Percentiles rank a stretch among this genome's conserved stretches.
Conservation (phyloP, 2,797 vertebrate genomes). For the Mus minutoides region DNA sequence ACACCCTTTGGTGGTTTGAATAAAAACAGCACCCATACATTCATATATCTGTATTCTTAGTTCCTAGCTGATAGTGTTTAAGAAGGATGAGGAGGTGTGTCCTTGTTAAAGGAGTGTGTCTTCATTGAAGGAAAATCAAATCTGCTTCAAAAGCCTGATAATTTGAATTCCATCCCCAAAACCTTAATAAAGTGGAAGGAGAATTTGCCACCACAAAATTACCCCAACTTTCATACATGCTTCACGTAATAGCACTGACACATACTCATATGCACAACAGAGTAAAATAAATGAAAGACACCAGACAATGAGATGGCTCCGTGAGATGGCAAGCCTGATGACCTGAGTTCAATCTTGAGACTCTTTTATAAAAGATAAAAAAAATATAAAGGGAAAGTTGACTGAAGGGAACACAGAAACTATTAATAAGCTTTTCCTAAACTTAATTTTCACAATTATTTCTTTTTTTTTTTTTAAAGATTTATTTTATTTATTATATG, state of each 20-base stretch:
- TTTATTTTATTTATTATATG: too few relatives aligned
- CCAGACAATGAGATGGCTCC: neutral
- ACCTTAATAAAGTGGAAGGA: neutral
- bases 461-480: neutral
- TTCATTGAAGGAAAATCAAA: neutral
- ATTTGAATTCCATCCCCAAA: neutral
- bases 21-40: neutral
- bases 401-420: neutral
- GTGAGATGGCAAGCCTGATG: neutral
- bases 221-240: neutral
- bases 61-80: neutral
- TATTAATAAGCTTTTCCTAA: neutral
- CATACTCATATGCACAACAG: neutral
- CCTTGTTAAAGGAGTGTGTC: neutral
- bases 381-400: neutral
- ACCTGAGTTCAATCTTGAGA: neutral
- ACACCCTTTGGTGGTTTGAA: neutral
- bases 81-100: neutral
- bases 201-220: neutral
- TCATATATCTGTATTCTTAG: neutral
- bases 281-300: constrained; percentile 6
- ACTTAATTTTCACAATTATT: neutral
- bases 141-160: neutral
- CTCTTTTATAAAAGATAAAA: neutral
- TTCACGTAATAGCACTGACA: neutral